Base-by-base conservation (phyloP, 2,797 vertebrate genomes). In the Hippoglossus hippoglossus region DNA sequence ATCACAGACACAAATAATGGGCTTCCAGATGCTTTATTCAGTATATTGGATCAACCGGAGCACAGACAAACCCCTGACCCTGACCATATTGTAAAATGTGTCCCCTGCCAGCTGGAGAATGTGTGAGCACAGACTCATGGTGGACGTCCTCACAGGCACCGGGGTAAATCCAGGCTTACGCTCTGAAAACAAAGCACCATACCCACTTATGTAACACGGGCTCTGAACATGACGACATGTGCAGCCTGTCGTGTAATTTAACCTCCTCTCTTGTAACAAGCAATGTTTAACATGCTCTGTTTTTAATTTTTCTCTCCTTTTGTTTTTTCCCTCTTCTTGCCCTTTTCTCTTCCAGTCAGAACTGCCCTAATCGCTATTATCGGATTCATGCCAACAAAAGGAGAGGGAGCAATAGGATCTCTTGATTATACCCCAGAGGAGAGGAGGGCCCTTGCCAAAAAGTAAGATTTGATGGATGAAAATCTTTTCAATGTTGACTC, bases 331-430 rank as follows among this genome's bases (percentile, higher is more conserved):
- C 25, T 70, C 18, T 8, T 55, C 36, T 54, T 69, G n/a, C 3
- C 73, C 88, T 78, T 88, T 75, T 91, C 47, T 87, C 18, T 94
- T 94, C 83, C 81, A 99, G 98, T 99, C 80, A 96, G 98, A 85
- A 99, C 98, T 3, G 98, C 98, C 46, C 93, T 99, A 62, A 95
- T 99, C 85, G 98, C 98, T 61, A 99, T 99, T 78, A 99, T 99
- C 72, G 97, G 98, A 89, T 99, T 99, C 94, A 99, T 99, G 98
- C 97, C 98, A 74, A 99, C 97, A 51, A 99, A 98, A 95, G 98
- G 98, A 86, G 98, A 99, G 86, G 98, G 98, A 67, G 98, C 98
- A 63, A 99, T 99, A 83, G 98, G 98, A 91, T 99, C 98, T 89
- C 94, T 99, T 19, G 98, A 99, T 93, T 99, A 99, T 50, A 98